These are phyloP conservation scores for Drosophila cognata DNA, from an alignment of 2,888 invertebrate genomes.

Conservation along the genomic window DNA sequence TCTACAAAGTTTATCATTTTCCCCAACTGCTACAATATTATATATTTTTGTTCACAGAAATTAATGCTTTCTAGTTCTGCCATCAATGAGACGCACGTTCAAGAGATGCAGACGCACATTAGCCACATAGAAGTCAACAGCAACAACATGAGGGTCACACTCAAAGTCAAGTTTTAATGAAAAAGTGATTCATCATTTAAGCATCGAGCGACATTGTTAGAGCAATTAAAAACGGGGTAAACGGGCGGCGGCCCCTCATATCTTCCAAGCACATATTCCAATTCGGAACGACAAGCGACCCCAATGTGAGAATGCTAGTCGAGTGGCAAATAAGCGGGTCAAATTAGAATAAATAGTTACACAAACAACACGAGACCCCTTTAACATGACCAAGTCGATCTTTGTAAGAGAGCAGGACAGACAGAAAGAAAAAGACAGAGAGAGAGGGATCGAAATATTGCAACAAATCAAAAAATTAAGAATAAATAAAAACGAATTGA, in stretches of 20 bases:
- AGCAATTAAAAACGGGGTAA: slow-evolving; percentile 77
- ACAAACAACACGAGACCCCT: slow-evolving; percentile 80
- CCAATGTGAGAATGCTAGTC: slow-evolving; percentile 56
- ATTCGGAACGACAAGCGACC: slow-evolving; percentile 45
- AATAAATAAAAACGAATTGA: slow-evolving; percentile 84
- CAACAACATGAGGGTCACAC: slow-evolving; percentile 80
- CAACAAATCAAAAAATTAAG: slow-evolving; percentile 84
- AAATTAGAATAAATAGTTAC: slow-evolving; percentile 83
- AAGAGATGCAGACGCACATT: slow-evolving; percentile 41
- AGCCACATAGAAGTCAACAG: slow-evolving; percentile 58
- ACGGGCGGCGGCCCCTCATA: slow-evolving; percentile 48
- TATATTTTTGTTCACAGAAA: background rate
- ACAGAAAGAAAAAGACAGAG: slow-evolving; percentile 22
- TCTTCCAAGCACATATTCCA: slow-evolving; percentile 13
- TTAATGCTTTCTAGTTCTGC: background rate
- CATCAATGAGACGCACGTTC: slow-evolving; percentile 18
- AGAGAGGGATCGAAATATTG: slow-evolving; percentile 50
- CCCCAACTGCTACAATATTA: background rate
- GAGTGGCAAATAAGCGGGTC: slow-evolving; percentile 81
- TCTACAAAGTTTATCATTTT: background rate
- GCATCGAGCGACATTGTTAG: slow-evolving; percentile 64
- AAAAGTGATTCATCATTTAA: slow-evolving; percentile 84
- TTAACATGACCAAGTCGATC: slow-evolving; percentile 29
- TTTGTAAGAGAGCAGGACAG: slow-evolving; percentile 13
- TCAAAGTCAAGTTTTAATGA: slow-evolving; percentile 80